Evolutionary conservation across 2,113 vertebrate species (phyloP), one percentile per base, ranked within the genome.

Genomic region (Psittacus erithacus): DNA sequence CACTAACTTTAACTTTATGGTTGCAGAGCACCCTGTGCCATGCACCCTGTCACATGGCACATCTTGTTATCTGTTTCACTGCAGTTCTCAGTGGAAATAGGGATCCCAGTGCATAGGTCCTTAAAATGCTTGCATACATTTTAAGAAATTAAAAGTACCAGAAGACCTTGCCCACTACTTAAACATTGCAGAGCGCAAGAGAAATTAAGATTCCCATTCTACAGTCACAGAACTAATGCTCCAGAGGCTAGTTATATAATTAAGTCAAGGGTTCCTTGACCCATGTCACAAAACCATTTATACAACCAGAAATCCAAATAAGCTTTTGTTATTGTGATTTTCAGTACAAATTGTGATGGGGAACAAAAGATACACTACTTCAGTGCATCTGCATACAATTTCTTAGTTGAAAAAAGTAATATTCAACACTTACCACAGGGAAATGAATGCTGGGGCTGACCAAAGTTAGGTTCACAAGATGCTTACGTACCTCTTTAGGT

Each of bases 131-230:
- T 76, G 82, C 59, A 49, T 43, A 20, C n/a, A 46, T 78, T 89
- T 90, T 73, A 84, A 82, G 89, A 85, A 57, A 82, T 82, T 73
- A 69, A 63, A 82, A 59, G 75, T 85, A 47, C 75, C 74, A 64
- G 57, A 89, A 93, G 74, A 82, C 31, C 41, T 92, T 88, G n/a
- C 53, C 85, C 39, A 17, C 68, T 86, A 88, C 93, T 74, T 63
- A 91, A 76, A 50, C 59, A 88, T 5, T 50, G 57, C 9, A 17
- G 86, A 93, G 59, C 55, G 75, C 53, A 82, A 80, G 22, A 77
- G 64, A 91, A 94, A 93, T 83, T 85, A 88, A 80, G 65, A 76
- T 68, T 87, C 46, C 44, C 59, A 53, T 82, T 94, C 85, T 67
- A 74, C 41, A 59, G 25, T 67, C 38, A 57, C 41, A 92, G 82